phyloP scores from a whole-genome alignment of 2,888 invertebrate species.

The Diplazon laetatorius region DNA sequence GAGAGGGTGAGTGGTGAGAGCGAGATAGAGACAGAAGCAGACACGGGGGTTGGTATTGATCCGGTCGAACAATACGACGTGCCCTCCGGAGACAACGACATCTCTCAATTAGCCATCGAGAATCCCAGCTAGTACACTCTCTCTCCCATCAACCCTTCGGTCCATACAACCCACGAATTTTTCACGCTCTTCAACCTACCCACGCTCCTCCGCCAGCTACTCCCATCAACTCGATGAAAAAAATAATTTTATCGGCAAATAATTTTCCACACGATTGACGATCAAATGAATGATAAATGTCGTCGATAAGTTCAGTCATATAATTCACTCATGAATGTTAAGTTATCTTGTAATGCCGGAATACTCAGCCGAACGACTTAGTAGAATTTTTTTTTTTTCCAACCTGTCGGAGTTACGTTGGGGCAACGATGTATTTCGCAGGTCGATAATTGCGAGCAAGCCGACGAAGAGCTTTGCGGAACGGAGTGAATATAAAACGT shows the following conservation, averaged over 20 bases:
- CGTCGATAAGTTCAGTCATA: not conserved
- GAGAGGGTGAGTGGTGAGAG: constrained; percentile 54
- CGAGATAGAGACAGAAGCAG: constrained; percentile 30
- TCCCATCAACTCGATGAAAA: not conserved
- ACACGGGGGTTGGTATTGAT: constrained; percentile 80
- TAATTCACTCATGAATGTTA: constrained; percentile 30
- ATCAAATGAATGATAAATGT: constrained; percentile 30
- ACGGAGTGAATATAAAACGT: constrained; percentile 22
- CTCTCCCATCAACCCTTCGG: constrained; percentile 20
- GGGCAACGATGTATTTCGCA: constrained; percentile 14
- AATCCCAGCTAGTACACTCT: constrained; percentile 46
- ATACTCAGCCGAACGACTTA: constrained; percentile 5
- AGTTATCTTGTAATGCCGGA: constrained; percentile 12
- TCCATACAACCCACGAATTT: constrained; percentile 32
- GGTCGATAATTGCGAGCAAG: constrained; percentile 49
- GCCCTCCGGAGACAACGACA: constrained; percentile 79
- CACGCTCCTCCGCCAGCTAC: not conserved
- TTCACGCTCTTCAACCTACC: not conserved
- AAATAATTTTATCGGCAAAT: not conserved
- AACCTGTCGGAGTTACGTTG: constrained; percentile 49
- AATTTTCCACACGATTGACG: constrained; percentile 27
- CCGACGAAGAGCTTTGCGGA: constrained; percentile 11
- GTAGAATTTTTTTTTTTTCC: constrained; percentile 11
- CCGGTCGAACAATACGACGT: constrained; percentile 80
- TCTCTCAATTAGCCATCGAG: constrained; percentile 76